These are phyloP conservation scores for Heliconius hortense DNA, from an alignment of 2,888 invertebrate genomes.

Conservation along the genomic window DNA sequence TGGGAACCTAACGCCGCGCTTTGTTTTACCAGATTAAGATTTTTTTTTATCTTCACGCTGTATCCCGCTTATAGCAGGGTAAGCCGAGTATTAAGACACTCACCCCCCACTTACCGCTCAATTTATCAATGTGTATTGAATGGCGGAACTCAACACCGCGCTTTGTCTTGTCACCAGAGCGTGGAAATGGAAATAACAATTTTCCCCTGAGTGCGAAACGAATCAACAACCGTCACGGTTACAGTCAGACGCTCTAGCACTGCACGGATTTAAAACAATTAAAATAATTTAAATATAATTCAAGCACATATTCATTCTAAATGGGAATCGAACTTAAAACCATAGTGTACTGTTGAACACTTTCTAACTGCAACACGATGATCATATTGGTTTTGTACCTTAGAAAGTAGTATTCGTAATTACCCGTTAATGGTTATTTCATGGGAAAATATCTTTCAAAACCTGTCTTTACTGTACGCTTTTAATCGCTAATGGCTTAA, in stretches of 20 bases:
- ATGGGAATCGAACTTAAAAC: not conserved
- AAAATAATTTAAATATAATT: not conserved
- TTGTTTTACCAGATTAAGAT: not conserved
- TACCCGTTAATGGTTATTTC: not conserved
- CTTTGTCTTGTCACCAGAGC: not conserved
- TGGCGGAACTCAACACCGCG: not conserved
- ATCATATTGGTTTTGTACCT: not conserved
- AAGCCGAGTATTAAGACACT: not conserved
- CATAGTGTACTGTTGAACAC: not conserved
- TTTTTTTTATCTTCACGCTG: not conserved
- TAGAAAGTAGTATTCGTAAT: conserved; percentile 13
- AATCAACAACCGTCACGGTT: not conserved
- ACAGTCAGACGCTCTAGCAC: not conserved
- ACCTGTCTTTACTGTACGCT: not conserved
- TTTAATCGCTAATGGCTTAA: not conserved
- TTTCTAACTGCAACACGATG: not conserved
- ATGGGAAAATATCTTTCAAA: conserved; percentile 12
- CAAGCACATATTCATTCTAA: not conserved
- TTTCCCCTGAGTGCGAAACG: not conserved
- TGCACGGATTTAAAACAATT: not conserved
- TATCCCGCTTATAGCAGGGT: too few species aligned
- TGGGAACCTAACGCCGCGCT: not conserved
- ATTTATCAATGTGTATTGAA: too few species aligned
- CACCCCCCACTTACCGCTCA: too few species aligned
- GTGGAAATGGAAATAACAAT: not conserved